Percentiles rank a stretch among this genome's conserved stretches.
Conservation (phyloP, 2,888 invertebrate species). For the Lasioglossum calceatum region DNA sequence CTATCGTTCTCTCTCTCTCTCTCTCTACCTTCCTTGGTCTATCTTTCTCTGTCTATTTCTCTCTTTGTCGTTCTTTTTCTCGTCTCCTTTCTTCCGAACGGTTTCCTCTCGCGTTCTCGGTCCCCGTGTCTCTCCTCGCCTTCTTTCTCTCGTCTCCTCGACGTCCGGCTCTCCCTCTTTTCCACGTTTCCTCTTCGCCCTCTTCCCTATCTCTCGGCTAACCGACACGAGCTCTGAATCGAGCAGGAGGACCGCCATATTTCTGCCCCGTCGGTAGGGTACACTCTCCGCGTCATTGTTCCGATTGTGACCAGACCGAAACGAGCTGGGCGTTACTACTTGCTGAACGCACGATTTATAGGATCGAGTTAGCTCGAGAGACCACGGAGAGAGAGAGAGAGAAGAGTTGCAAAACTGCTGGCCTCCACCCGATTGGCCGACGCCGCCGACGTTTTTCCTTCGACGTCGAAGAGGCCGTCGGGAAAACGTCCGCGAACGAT, state of each 20-base stretch:
- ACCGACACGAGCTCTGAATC: slow-evolving; percentile 65
- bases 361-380: slow-evolving; percentile 60
- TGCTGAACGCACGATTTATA: slow-evolving; percentile 71
- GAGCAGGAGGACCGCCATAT: slow-evolving; percentile 75
- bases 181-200: slow-evolving; percentile 41
- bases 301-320: slow-evolving; percentile 73
- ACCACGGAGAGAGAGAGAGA: slow-evolving; percentile 17
- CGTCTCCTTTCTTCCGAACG: slow-evolving; percentile 1
- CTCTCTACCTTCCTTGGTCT: background rate
- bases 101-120: slow-evolving; percentile 10
- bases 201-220: slow-evolving; percentile 56
- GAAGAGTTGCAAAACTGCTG: slow-evolving; percentile 70
- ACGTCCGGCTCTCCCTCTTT: slow-evolving; percentile 17
- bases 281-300: slow-evolving; percentile 71
- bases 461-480: slow-evolving; percentile 11
- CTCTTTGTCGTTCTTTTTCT: background rate
- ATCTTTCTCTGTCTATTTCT: background rate
- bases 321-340: slow-evolving; percentile 75
- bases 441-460: slow-evolving; percentile 48
- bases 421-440: slow-evolving; percentile 48
- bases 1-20: slow-evolving; percentile 10
- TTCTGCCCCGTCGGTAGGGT: slow-evolving; percentile 68
- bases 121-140: slow-evolving; percentile 4
- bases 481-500: slow-evolving; percentile 7
- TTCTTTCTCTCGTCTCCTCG: slow-evolving; percentile 7